These are phyloP conservation scores for Sebastes nivosus DNA, from an alignment of 2,797 vertebrate genomes.

Conservation along the genomic window DNA sequence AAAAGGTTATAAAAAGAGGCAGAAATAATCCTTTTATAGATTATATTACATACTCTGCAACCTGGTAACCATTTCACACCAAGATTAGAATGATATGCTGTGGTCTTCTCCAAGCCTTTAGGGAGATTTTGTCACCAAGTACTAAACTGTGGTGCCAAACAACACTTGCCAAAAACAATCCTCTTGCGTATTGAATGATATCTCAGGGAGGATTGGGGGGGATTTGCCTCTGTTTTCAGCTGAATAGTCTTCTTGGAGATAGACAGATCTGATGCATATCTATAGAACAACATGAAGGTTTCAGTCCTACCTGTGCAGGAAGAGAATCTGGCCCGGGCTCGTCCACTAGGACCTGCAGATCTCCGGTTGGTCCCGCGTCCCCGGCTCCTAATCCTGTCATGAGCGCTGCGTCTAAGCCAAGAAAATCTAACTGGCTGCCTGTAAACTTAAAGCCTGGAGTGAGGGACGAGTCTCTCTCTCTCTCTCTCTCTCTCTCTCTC, in stretches of 20 bases:
- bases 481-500: slow-evolving; percentile 3
- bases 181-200: background rate
- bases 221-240: background rate
- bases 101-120: background rate
- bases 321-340: slow-evolving; percentile 68
- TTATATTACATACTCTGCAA: slow-evolving; percentile 4
- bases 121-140: slow-evolving; percentile 6
- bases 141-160: slow-evolving; percentile 12
- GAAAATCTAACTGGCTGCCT: slow-evolving; percentile 73
- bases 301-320: slow-evolving; percentile 70
- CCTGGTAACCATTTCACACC: background rate
- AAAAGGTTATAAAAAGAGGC: background rate
- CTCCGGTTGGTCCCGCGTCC: slow-evolving; percentile 78
- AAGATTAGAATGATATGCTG: background rate
- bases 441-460: slow-evolving; percentile 61
- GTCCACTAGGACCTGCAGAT: slow-evolving; percentile 75
- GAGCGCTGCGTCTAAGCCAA: slow-evolving; percentile 74
- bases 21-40: background rate
- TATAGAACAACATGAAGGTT: background rate
- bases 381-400: slow-evolving; percentile 81
- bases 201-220: background rate
- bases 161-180: background rate
- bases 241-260: background rate
- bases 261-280: background rate
- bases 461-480: slow-evolving; percentile 46